Conservation (phyloP, 2,113 vertebrate genomes). For the Xyliphius kryptos region DNA sequence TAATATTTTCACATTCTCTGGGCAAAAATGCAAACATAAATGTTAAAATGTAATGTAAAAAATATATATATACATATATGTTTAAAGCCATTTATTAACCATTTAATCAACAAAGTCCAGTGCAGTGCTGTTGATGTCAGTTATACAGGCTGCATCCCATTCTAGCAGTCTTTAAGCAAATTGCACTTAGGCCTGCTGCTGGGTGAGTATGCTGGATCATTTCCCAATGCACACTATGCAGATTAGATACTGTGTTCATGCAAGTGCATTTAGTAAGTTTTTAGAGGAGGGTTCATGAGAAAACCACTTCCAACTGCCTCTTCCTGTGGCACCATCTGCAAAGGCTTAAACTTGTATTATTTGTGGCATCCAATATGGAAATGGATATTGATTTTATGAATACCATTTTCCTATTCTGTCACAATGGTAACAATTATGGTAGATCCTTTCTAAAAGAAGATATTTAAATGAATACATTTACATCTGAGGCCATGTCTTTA, state of each 20-base stretch:
- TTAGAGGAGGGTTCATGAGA: conserved; percentile 36
- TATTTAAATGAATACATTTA: conserved; percentile 74
- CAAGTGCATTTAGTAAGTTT: conserved; percentile 31
- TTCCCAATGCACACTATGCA: conserved; percentile 24
- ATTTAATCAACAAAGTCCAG: neutral
- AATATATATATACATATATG: neutral
- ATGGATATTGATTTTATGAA: conserved; percentile 63
- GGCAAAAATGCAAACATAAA: neutral
- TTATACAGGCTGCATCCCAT: conserved; percentile 5
- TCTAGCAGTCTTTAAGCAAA: conserved; percentile 36
- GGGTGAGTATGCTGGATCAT: neutral
- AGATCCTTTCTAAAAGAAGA: conserved; percentile 56
- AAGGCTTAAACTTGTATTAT: conserved; percentile 56
- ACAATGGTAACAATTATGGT: conserved; percentile 63
- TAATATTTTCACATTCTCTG: too few relatives aligned
- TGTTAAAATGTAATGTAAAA: neutral
- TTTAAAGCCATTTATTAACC: neutral
- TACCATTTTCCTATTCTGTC: conserved; percentile 77
- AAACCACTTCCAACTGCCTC: conserved; percentile 50
- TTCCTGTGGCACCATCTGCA: conserved; percentile 49
- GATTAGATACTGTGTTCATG: conserved; percentile 37
- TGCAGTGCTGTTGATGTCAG: conserved; percentile 12
- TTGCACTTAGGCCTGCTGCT: conserved; percentile 10
- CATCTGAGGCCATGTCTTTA: conserved; percentile 70
- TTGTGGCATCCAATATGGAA: conserved; percentile 63